Percentiles rank a stretch among this genome's conserved stretches.
Evolutionary conservation across 2,113 vertebrate species (phyloP).

Genomic region (Poecile atricapillus): DNA sequence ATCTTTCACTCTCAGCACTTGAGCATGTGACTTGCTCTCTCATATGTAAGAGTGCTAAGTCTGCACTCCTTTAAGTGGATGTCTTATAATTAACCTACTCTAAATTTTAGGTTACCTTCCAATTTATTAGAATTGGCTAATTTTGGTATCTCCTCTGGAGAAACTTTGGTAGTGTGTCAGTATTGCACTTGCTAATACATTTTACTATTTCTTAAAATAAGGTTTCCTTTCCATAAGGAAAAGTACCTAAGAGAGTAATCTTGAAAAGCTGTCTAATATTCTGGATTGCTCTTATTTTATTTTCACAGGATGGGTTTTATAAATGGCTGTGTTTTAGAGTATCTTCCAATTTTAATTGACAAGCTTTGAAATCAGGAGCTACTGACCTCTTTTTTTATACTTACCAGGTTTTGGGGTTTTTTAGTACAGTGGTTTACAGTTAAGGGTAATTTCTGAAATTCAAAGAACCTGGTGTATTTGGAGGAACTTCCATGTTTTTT

Average conservation of each 20-base stretch:
- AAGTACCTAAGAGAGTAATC: background rate
- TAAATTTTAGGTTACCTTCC: background rate
- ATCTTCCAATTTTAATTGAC: background rate
- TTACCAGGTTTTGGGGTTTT: background rate
- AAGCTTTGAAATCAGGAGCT: background rate
- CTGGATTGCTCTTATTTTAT: background rate
- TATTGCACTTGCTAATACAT: background rate
- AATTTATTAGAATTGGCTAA: constrained; percentile 34
- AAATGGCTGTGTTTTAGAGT: background rate
- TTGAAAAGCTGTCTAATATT: background rate
- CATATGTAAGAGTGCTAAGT: background rate
- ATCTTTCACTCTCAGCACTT: background rate
- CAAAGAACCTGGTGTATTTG: background rate
- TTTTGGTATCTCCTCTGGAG: constrained; percentile 12
- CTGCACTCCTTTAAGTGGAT: background rate
- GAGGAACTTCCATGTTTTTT: background rate
- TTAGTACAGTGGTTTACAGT: background rate
- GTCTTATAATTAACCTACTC: constrained; percentile 10
- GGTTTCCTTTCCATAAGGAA: background rate
- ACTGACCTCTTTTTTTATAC: background rate
- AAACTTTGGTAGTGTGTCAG: background rate
- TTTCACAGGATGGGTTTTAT: background rate
- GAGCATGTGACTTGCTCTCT: background rate
- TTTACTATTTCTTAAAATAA: background rate
- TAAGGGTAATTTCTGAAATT: background rate